Percentiles rank a stretch among this genome's conserved stretches.
phyloP scores from a whole-genome alignment of 1,140 invertebrate genomes.

The Formica exsecta region DNA sequence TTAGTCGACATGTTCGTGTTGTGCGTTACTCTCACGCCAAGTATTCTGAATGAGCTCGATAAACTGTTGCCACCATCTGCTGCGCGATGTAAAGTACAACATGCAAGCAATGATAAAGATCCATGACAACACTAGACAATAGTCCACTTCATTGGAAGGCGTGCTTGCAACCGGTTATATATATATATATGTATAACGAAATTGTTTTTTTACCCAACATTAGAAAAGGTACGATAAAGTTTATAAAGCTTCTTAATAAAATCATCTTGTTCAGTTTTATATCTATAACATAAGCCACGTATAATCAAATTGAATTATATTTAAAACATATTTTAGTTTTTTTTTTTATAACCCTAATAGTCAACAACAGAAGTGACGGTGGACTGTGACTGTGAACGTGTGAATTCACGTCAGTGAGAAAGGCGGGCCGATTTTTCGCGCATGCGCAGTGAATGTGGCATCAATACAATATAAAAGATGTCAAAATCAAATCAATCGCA shows the following conservation, averaged over 20 bases:
- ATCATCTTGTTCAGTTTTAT: conserved; percentile 51
- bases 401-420: no score
- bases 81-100: conserved; percentile 92
- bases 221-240: conserved; percentile 48
- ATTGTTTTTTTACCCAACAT: conserved; percentile 61
- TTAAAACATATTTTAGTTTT: no score
- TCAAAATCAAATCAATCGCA: no score
- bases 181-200: no score
- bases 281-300: conserved; percentile 14
- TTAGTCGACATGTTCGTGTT: conserved; percentile 91
- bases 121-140: conserved; percentile 94
- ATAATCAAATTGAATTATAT: not conserved
- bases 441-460: no score
- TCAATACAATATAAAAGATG: no score
- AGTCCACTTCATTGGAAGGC: conserved; percentile 92
- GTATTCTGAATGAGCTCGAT: conserved; percentile 94
- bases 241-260: conserved; percentile 31
- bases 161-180: conserved; percentile 92
- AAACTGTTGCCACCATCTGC: conserved; percentile 92
- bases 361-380: no score
- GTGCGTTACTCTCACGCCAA: conserved; percentile 96
- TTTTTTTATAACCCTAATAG: no score
- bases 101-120: conserved; percentile 93
- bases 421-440: no score
- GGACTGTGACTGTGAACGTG: no score